Conservation (phyloP, 2,888 invertebrate species). For the Nomada goodeniana region DNA sequence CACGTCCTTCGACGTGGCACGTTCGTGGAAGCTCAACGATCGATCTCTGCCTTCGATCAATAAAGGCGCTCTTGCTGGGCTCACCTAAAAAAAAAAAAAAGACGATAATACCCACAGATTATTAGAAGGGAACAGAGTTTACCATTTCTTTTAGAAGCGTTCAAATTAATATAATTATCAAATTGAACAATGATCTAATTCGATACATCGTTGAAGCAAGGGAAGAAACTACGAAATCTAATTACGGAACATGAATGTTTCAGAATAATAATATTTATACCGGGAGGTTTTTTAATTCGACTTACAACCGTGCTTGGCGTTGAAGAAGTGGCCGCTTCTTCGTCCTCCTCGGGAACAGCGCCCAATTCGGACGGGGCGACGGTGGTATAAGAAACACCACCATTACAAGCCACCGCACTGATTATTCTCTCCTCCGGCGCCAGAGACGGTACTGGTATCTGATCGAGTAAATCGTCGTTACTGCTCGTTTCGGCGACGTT, state of each 20-base stretch:
- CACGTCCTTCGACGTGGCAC: slow-evolving; percentile 91
- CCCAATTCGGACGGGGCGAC: slow-evolving; percentile 84
- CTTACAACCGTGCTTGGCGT: slow-evolving; percentile 90
- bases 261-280: not conserved
- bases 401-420: slow-evolving; percentile 75
- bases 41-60: slow-evolving; percentile 83
- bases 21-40: slow-evolving; percentile 89
- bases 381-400: slow-evolving; percentile 74
- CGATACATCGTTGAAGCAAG: too few species aligned
- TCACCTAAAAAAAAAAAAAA: slow-evolving; percentile 76
- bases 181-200: too few species aligned
- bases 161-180: not conserved
- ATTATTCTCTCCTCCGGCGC: slow-evolving; percentile 82
- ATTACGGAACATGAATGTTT: not conserved
- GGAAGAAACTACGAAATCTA: not conserved
- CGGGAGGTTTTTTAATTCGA: not conserved
- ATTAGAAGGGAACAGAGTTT: not conserved
- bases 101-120: not conserved
- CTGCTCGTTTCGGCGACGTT: slow-evolving; percentile 71
- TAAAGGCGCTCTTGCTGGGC: slow-evolving; percentile 78
- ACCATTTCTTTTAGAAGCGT: not conserved
- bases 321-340: slow-evolving; percentile 87
- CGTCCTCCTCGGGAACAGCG: slow-evolving; percentile 88
- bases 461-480: slow-evolving; percentile 75
- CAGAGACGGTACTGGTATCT: slow-evolving; percentile 83